These are phyloP conservation scores for Apis laboriosa DNA, from an alignment of 1,140 invertebrate species.

Conservation along the genomic window DNA sequence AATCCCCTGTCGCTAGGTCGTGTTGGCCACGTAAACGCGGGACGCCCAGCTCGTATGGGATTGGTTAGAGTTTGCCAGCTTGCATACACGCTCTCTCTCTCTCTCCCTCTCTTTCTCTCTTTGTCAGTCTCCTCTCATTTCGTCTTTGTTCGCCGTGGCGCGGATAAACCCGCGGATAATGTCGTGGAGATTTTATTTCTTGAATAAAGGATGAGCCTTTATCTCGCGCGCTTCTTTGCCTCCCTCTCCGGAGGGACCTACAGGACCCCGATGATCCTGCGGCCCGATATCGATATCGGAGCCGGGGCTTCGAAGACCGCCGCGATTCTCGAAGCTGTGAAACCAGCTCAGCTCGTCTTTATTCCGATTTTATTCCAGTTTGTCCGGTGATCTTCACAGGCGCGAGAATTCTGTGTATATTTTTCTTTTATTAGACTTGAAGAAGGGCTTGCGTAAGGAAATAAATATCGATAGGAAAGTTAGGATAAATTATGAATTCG, in stretches of 20 bases:
- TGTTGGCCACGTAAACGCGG: constrained; percentile 20
- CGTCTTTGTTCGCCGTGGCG: not conserved
- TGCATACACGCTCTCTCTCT: constrained; percentile 12
- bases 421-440: too few relatives aligned
- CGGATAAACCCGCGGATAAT: constrained; percentile 58
- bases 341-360: not conserved
- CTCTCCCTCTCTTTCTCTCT: not conserved
- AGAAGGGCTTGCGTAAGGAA: too few relatives aligned
- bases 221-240: constrained; percentile 40
- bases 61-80: constrained; percentile 61
- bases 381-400: not conserved
- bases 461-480: too few relatives aligned
- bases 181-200: constrained; percentile 63
- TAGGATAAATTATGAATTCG: too few relatives aligned
- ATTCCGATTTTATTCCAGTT: not conserved
- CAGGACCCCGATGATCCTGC: constrained; percentile 16
- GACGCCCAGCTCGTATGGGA: constrained; percentile 60
- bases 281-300: constrained; percentile 26
- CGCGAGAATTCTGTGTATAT: not conserved
- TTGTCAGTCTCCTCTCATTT: not conserved
- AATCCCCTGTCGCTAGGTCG: constrained; percentile 49
- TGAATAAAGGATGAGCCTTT: constrained; percentile 64
- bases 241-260: not conserved
- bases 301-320: not conserved
- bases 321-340: too few relatives aligned